Evolutionary conservation across 2,888 invertebrate species (phyloP), one percentile per base, ranked within the genome.

Genomic region (Seladonia tumulorum): DNA sequence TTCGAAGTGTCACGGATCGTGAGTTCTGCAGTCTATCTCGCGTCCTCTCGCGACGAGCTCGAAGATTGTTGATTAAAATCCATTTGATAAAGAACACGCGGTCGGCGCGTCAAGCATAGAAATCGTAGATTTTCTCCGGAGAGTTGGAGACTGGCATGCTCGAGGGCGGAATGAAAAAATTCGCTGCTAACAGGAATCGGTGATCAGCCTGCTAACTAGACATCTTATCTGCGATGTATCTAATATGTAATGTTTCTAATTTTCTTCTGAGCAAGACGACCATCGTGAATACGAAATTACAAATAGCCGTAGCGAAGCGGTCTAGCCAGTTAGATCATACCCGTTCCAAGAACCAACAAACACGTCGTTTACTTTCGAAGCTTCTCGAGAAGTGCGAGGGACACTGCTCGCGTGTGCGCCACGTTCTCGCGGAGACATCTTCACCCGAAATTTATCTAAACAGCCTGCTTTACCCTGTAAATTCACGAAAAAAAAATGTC

Each of bases 301-400:
- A 63, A 77, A 22, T 73, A 57, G 68, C 60, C 22, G 22, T 8
- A 25, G 53, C 2, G 25, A 47, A 68, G 76, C 72, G 18, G 49
- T 73, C 66, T 68, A n/a, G 72, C 73, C 35, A 49, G 68, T 39
- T 70, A 74, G 77, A 74, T 82, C 73, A 74, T 82, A 47, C 22
- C 45, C 72, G 71, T 63, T 76, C 72, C 39, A 22, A 57, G 82
- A 49, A 70, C 82, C 60, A 70, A 70, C 70, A 74, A 73, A 82
- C 73, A 76, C 72, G 63, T 45, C 77, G 83, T 81, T 82, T 83
- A 70, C 76, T 60, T 73, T 82, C 57, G 57, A 82, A 81, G 76
- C 73, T 73, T 49, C 53, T 57, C 47, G 47, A 29, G 42, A 29
- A 47, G 53, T n/a, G n/a, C 16, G 39, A 68, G 39, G 60, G 76